Percentiles rank a stretch among this genome's conserved stretches.
Evolutionary conservation across 2,888 invertebrate genomes (phyloP).

Genomic region (Trilocha varians): DNA sequence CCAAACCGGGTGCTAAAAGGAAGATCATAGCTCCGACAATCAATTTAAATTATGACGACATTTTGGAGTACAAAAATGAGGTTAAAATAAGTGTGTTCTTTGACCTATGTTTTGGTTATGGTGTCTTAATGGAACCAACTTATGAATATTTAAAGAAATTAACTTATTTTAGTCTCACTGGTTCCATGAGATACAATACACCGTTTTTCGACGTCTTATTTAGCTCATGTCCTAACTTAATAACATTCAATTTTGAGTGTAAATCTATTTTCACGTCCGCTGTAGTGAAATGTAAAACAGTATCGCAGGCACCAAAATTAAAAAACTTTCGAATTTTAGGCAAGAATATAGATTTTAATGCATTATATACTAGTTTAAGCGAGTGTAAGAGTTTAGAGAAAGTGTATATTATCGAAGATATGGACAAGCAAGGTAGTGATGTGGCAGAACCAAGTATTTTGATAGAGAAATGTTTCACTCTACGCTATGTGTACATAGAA

Average conservation of each 20-base stretch:
- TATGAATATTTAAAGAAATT: slow-evolving; percentile 42
- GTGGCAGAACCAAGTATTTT: slow-evolving; percentile 30
- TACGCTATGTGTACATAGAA: slow-evolving; percentile 39
- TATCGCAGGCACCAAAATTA: slow-evolving; percentile 32
- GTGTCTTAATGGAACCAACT: slow-evolving; percentile 26
- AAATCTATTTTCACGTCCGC: slow-evolving; percentile 24
- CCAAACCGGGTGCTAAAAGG: slow-evolving; percentile 23
- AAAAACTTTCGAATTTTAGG: slow-evolving; percentile 46
- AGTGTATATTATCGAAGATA: slow-evolving; percentile 37
- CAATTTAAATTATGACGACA: slow-evolving; percentile 37
- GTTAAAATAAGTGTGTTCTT: slow-evolving; percentile 34
- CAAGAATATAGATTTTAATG: slow-evolving; percentile 33
- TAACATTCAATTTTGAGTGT: slow-evolving; percentile 38
- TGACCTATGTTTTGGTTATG: slow-evolving; percentile 18
- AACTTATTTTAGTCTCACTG: slow-evolving; percentile 43
- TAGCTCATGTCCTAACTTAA: slow-evolving; percentile 33
- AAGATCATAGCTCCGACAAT: slow-evolving; percentile 25
- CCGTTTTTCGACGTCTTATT: slow-evolving; percentile 51
- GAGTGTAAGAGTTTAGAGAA: slow-evolving; percentile 46
- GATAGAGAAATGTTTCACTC: slow-evolving; percentile 36
- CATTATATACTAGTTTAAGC: slow-evolving; percentile 36
- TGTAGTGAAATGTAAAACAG: slow-evolving; percentile 25
- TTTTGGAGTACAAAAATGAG: slow-evolving; percentile 28
- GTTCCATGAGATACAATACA: slow-evolving; percentile 27
- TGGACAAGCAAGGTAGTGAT: slow-evolving; percentile 17